phyloP scores from a whole-genome alignment of 2,113 vertebrate species.

The Pygoscelis adeliae region DNA sequence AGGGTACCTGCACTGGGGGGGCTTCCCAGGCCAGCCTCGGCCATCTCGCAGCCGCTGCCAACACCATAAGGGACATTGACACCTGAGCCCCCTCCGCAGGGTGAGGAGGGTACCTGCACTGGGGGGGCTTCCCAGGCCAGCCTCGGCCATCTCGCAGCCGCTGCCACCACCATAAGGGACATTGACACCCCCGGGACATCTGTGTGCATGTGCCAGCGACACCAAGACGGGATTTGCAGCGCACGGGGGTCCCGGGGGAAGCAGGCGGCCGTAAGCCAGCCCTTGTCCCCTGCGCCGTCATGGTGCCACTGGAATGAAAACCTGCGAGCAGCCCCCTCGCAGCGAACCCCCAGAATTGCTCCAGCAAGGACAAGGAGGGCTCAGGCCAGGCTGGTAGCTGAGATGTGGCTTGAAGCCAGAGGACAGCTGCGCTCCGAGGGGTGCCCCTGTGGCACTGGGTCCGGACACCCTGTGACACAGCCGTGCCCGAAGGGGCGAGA shows the following conservation, averaged over 20 bases:
- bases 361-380: neutral
- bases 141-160: neutral
- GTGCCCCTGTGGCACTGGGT: accelerated
- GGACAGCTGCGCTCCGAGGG: accelerated
- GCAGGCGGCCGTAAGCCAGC: neutral
- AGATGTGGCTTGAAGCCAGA: neutral
- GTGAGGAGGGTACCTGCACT: accelerated
- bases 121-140: neutral
- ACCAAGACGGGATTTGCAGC: accelerated
- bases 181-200: accelerated
- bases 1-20: accelerated
- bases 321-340: accelerated
- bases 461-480: neutral
- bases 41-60: neutral
- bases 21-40: neutral
- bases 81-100: accelerated
- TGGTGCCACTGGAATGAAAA: neutral
- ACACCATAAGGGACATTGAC: neutral
- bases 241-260: accelerated
- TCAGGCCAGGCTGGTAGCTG: neutral
- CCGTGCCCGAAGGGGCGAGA: accelerated
- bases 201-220: accelerated
- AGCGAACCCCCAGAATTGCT: neutral
- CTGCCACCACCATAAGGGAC: neutral
- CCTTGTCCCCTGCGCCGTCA: accelerated